These are phyloP conservation scores for Oncorhynchus gorbuscha DNA, from an alignment of 2,113 vertebrate species.

Conservation along the genomic window DNA sequence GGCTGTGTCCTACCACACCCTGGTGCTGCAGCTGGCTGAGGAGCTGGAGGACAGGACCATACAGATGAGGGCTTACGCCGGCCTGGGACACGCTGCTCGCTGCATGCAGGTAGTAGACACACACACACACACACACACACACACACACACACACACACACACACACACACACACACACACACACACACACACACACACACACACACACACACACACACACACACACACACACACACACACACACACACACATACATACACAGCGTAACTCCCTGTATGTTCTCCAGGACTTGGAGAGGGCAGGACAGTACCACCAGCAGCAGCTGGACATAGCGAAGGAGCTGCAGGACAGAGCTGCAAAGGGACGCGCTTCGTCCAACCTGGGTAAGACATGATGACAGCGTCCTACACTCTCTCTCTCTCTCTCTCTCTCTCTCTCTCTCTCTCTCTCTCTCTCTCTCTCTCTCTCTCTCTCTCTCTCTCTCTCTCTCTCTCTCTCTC, in stretches of 20 bases:
- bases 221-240: not conserved
- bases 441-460: too few relatives aligned
- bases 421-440: too few relatives aligned
- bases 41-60: constrained; percentile 86
- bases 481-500: too few relatives aligned
- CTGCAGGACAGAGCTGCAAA: constrained; percentile 91
- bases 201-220: too few relatives aligned
- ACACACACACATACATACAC: not conserved
- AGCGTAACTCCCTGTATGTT: not conserved
- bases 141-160: not conserved
- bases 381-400: constrained; percentile 68
- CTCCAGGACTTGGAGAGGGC: constrained; percentile 87
- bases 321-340: constrained; percentile 85
- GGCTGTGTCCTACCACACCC: constrained; percentile 92
- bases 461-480: too few relatives aligned
- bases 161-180: too few relatives aligned
- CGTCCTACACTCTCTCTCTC: not conserved
- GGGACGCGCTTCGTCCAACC: constrained; percentile 92
- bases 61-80: constrained; percentile 93
- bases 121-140: not conserved
- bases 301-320: constrained; percentile 89
- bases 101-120: constrained; percentile 82
- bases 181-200: too few relatives aligned
- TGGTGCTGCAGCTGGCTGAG: constrained; percentile 87
- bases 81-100: constrained; percentile 91